These are phyloP conservation scores for Natrix natrix DNA, from an alignment of 2,797 vertebrate genomes.

Conservation along the genomic window DNA sequence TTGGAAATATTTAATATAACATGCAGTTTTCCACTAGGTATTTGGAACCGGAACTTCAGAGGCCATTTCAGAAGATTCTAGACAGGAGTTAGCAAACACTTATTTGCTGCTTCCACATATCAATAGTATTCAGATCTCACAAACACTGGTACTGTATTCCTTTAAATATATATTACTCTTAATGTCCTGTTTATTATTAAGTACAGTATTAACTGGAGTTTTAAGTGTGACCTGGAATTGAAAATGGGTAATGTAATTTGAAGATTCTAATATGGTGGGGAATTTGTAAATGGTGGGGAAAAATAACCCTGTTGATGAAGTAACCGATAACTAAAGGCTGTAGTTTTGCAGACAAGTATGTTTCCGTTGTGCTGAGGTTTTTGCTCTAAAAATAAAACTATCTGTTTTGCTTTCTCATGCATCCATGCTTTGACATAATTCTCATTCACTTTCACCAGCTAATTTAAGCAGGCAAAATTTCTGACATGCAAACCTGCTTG, in stretches of 20 bases:
- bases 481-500: neutral
- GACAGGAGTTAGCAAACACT: slow-evolving; percentile 73
- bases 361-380: neutral
- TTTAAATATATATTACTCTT: slow-evolving; percentile 1
- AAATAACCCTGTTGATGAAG: neutral
- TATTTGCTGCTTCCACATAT: slow-evolving; percentile 88
- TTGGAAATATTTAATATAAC: neutral
- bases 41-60: slow-evolving; percentile 84
- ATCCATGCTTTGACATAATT: neutral
- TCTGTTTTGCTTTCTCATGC: neutral
- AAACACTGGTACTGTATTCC: slow-evolving; percentile 82
- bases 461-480: neutral
- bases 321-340: neutral
- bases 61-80: slow-evolving; percentile 75
- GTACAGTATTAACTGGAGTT: neutral
- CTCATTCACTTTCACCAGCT: neutral
- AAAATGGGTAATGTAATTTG: neutral
- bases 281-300: neutral
- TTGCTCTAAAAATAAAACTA: neutral
- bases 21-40: slow-evolving; percentile 71
- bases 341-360: neutral
- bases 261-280: neutral
- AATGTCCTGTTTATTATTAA: neutral
- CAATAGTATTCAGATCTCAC: slow-evolving; percentile 88
- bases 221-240: neutral